Conservation (phyloP, 2,797 vertebrate species). For the Schizopygopsis malacanthus region DNA sequence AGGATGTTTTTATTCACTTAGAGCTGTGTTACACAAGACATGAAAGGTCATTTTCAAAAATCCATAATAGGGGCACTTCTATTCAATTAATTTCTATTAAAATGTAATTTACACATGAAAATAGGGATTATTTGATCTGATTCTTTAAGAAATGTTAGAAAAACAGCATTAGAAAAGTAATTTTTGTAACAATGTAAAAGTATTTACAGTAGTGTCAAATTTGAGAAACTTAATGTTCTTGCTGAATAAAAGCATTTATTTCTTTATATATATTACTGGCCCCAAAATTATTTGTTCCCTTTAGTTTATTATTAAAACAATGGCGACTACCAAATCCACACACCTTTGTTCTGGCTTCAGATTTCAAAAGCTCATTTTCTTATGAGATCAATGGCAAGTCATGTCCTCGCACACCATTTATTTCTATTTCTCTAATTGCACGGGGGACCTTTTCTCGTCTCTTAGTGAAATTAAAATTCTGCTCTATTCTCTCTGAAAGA, state of each 20-base stretch:
- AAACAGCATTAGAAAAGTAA: not conserved
- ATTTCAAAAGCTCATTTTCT: not conserved
- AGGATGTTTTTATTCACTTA: too few species aligned
- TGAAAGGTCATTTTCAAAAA: too few species aligned
- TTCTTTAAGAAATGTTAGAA: not conserved
- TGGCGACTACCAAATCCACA: not conserved
- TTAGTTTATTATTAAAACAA: not conserved
- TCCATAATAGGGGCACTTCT: too few species aligned
- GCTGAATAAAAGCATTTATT: not conserved
- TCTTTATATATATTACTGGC: not conserved
- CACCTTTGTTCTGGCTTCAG: not conserved
- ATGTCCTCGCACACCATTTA: not conserved
- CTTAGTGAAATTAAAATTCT: constrained; percentile 36
- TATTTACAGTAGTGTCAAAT: not conserved
- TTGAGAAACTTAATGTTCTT: not conserved
- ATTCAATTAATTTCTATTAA: not conserved
- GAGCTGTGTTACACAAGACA: too few species aligned
- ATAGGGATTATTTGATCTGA: too few species aligned
- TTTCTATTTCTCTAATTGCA: constrained; percentile 11
- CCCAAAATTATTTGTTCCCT: not conserved
- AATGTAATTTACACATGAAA: not conserved
- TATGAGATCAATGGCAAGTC: constrained; percentile 1
- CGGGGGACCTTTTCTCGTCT: constrained; percentile 17
- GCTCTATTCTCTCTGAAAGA: too few species aligned
- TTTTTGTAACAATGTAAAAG: not conserved